Evolutionary conservation across 1,140 invertebrate genomes (phyloP).

Genomic region (Pseudobourletiella spinata): DNA sequence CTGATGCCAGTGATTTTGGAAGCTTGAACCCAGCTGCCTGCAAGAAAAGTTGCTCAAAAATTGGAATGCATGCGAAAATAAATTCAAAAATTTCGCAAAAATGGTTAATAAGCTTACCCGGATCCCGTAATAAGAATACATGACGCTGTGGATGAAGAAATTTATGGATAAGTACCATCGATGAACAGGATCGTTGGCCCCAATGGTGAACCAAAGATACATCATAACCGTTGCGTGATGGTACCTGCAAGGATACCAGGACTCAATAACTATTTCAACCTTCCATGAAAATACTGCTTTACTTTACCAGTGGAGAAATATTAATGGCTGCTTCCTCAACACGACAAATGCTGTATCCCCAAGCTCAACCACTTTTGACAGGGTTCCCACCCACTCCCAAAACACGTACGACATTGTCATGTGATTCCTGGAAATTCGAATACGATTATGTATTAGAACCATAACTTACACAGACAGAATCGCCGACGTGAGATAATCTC

Average conservation of each 20-base stretch:
- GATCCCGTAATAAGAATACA: constrained; percentile 15
- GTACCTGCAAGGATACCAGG: no score
- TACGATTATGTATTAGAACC: no score
- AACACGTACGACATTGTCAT: constrained; percentile 76
- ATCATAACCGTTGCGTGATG: constrained; percentile 81
- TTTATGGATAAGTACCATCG: constrained; percentile 84
- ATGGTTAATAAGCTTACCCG: no score
- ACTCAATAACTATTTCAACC: no score
- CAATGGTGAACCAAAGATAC: constrained; percentile 95
- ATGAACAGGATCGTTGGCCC: constrained; percentile 87
- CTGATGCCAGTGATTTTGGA: not conserved
- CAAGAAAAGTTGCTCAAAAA: no score
- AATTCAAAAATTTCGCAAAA: no score
- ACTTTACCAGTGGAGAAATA: constrained; percentile 88
- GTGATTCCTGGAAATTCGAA: not conserved
- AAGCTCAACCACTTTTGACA: constrained; percentile 88
- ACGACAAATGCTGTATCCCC: constrained; percentile 96
- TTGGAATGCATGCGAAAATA: no score
- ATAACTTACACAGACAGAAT: no score
- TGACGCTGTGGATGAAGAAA: constrained; percentile 4
- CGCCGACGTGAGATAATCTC: no score
- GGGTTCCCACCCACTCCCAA: constrained; percentile 91
- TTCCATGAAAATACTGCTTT: no score
- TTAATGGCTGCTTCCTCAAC: constrained; percentile 87
- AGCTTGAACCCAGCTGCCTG: not conserved